These are phyloP conservation scores for Meta bourneti DNA, from an alignment of 2,888 invertebrate species.

Conservation along the genomic window DNA sequence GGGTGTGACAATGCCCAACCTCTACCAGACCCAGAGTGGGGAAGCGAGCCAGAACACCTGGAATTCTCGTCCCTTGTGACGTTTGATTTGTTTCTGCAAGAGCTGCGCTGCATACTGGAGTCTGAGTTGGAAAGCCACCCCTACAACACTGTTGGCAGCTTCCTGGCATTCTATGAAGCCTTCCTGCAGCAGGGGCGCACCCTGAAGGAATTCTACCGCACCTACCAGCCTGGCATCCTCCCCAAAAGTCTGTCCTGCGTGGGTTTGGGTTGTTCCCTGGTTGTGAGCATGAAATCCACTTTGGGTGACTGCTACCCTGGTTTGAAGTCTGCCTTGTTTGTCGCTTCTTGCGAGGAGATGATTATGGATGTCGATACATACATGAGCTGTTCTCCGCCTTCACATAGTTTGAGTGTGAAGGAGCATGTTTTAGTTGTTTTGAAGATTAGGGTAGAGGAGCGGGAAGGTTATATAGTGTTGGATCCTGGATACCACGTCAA, in stretches of 20 bases:
- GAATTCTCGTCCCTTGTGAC: slow-evolving; percentile 84
- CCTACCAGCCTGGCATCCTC: slow-evolving; percentile 89
- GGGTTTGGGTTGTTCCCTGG: slow-evolving; percentile 90
- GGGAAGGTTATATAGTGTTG: slow-evolving; percentile 89
- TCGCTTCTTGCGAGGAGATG: slow-evolving; percentile 93
- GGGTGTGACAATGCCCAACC: slow-evolving; percentile 84
- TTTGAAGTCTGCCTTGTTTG: slow-evolving; percentile 85
- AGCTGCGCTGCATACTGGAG: slow-evolving; percentile 90
- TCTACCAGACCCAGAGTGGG: slow-evolving; percentile 89
- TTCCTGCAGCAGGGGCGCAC: slow-evolving; percentile 83
- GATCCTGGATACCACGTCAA: slow-evolving; percentile 96
- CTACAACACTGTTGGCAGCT: slow-evolving; percentile 94
- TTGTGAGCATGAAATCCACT: slow-evolving; percentile 84
- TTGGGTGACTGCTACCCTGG: slow-evolving; percentile 86
- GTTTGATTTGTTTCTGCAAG: slow-evolving; percentile 90
- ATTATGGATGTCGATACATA: slow-evolving; percentile 71
- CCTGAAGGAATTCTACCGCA: slow-evolving; percentile 87
- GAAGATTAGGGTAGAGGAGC: slow-evolving; percentile 87
- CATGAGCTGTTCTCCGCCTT: slow-evolving; percentile 79
- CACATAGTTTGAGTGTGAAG: slow-evolving; percentile 86
- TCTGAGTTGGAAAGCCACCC: slow-evolving; percentile 90
- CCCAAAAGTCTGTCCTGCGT: slow-evolving; percentile 92
- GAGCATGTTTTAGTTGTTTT: slow-evolving; percentile 91
- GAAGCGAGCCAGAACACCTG: slow-evolving; percentile 81
- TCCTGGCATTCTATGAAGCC: slow-evolving; percentile 83